Conservation (phyloP, 2,113 vertebrate species). For the Chitala chitala region DNA sequence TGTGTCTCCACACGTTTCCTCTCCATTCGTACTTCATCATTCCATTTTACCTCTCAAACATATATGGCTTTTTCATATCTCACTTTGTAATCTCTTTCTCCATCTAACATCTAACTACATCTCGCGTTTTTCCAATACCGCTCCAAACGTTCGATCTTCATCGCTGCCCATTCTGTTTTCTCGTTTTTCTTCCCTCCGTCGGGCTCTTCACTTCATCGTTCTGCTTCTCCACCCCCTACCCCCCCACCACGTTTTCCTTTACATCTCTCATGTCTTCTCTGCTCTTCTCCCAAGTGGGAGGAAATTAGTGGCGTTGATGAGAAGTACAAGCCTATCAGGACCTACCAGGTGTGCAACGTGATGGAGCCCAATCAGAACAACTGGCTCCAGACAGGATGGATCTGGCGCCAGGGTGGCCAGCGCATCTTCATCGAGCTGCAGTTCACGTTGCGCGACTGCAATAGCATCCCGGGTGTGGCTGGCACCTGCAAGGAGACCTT, state of each 20-base stretch:
- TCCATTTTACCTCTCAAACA: slow-evolving; percentile 8
- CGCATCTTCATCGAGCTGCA: slow-evolving; percentile 95
- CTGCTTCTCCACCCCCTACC: not conserved
- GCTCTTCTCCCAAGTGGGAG: slow-evolving; percentile 77
- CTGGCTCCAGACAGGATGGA: slow-evolving; percentile 95
- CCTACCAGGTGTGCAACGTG: slow-evolving; percentile 94
- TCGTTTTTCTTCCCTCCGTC: not conserved
- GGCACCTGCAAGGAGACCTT: slow-evolving; percentile 97
- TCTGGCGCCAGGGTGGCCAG: slow-evolving; percentile 75
- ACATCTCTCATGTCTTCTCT: not conserved
- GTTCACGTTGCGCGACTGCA: slow-evolving; percentile 93
- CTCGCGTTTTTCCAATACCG: not conserved
- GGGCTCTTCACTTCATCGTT: not conserved
- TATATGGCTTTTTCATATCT: not conserved
- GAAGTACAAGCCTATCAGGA: slow-evolving; percentile 84
- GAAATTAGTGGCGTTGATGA: slow-evolving; percentile 95
- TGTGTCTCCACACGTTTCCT: not conserved
- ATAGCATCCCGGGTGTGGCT: slow-evolving; percentile 87
- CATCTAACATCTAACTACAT: not conserved
- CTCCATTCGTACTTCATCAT: not conserved
- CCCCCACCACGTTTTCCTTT: not conserved
- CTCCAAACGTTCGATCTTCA: not conserved
- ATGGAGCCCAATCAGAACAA: slow-evolving; percentile 96
- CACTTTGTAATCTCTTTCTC: not conserved
- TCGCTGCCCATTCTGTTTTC: not conserved